Evolutionary conservation across 2,797 vertebrate species (phyloP), one percentile per base, ranked within the genome.

Genomic region (Gymnoscopelus braueri): DNA sequence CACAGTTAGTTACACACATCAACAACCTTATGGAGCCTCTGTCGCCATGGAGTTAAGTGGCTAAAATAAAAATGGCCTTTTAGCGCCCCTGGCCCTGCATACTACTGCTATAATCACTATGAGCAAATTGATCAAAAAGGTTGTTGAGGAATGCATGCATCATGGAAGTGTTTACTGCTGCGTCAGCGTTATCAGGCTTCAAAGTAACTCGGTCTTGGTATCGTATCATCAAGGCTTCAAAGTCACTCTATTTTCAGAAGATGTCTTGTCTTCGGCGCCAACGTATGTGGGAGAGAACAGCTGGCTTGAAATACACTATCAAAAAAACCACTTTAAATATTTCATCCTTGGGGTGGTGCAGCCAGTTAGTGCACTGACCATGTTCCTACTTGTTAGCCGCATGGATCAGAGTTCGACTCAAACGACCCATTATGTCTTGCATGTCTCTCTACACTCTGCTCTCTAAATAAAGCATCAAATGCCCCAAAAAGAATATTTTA

Each of bases 231-330:
- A 81, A 44, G 23, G 70, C 72, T 86, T 86, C 81, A 81, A 87
- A 90, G 86, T 89, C 75, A 58, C 81, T 86, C 85, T 91, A 89
- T 90, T 90, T 90, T 75, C 72, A 84, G 86, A 88, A 67, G 52
- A 35, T 44, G 56, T 84, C 83, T 44, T 84, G 73, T 84, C 77
- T 84, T 84, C 72, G 67, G 75, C 78, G 63, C 59, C 63, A 8
- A 6, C 35, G 64, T 59, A 79, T 69, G 79, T 78, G 61, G 66
- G 32, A 77, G 80, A 74, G 26, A 47, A 49, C 12, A 23, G 13
- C n/a, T 26, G 6, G 58, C 74, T 82, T 72, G 65, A 75, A 75
- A 83, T 78, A 67, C 65, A 69, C 67, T 53, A 76, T 70, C 50
- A 79, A 81, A 74, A 49, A n/a, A 76, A 75, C 2, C 39, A 44